Evolutionary conservation across 2,797 vertebrate species (phyloP), one percentile per base, ranked within the genome.

Genomic region (Oreortyx pictus): DNA sequence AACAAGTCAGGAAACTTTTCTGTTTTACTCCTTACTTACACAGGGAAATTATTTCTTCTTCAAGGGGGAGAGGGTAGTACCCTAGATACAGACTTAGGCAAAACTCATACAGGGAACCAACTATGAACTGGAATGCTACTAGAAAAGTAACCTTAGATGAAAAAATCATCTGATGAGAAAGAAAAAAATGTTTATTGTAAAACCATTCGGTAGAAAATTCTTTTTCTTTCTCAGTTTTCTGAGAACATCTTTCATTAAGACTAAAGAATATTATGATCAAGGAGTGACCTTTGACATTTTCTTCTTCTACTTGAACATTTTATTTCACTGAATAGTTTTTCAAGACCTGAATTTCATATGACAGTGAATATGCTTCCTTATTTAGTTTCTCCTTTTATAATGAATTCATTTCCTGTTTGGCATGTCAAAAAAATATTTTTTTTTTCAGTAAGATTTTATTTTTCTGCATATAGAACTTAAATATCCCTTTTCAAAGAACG

Each of bases 401-500:
- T 66, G 8, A 90, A 89, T 73, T 96, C 2, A 86, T 90, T 90
- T 95, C 71, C 80, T 91, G 18, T 68, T 92, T 74, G 59, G 70
- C 73, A 37, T 74, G 76, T 83, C 65, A 83, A 75, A 92, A 84
- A 65, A 29, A 75, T 54, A 47, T 91, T 76, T 39, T 49, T 47
- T 23, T 16, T 61, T 37, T 75, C n/a, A 50, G 41, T 52, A 47
- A 81, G 11, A 2, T 43, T 74, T 70, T 88, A 27, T 81, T 89
- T 91, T 91, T 71, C 79, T 80, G 46, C 13, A 3, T 56, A 31
- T 82, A 71, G 27, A 79, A 60, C 66, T 82, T 70, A 43, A 90
- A 50, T 46, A 46, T 65, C 90, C 49, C 29, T 18, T 65, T 90
- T 47, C n/a, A 86, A 65, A 85, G 77, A 82, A 33, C 46, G 37